Conservation (phyloP, 2,888 invertebrate genomes). For the Limnephilus auricula region DNA sequence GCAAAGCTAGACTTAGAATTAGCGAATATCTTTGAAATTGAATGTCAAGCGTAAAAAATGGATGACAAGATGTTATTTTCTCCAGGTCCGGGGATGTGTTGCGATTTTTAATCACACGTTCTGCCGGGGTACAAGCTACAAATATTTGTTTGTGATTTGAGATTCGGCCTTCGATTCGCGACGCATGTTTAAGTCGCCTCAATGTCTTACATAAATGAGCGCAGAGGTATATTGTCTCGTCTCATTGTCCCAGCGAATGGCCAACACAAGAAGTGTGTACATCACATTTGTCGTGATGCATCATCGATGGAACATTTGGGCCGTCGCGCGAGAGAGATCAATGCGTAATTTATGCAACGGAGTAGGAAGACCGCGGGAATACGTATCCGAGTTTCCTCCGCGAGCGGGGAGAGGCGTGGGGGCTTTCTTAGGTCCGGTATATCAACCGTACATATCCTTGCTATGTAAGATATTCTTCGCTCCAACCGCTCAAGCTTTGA, state of each 20-base stretch:
- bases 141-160: neutral
- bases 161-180: neutral
- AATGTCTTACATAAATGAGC: neutral
- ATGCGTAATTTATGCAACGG: slow-evolving; percentile 14
- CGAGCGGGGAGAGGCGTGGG: neutral
- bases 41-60: too few relatives aligned
- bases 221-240: neutral
- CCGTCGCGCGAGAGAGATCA: neutral
- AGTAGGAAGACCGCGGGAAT: neutral
- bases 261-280: neutral
- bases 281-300: slow-evolving; percentile 46
- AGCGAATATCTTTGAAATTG: too few relatives aligned
- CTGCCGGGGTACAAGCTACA: neutral
- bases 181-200: neutral
- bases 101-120: neutral
- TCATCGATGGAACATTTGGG: slow-evolving; percentile 42
- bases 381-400: neutral
- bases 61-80: too few relatives aligned
- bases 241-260: neutral
- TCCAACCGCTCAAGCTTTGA: too few relatives aligned
- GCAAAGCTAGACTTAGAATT: too few relatives aligned
- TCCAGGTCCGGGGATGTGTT: neutral
- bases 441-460: too few relatives aligned
- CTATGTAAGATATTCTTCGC: too few relatives aligned
- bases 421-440: too few relatives aligned